These are phyloP conservation scores for Phrynocephalus forsythii DNA, from an alignment of 2,797 vertebrate genomes.

Conservation along the genomic window DNA sequence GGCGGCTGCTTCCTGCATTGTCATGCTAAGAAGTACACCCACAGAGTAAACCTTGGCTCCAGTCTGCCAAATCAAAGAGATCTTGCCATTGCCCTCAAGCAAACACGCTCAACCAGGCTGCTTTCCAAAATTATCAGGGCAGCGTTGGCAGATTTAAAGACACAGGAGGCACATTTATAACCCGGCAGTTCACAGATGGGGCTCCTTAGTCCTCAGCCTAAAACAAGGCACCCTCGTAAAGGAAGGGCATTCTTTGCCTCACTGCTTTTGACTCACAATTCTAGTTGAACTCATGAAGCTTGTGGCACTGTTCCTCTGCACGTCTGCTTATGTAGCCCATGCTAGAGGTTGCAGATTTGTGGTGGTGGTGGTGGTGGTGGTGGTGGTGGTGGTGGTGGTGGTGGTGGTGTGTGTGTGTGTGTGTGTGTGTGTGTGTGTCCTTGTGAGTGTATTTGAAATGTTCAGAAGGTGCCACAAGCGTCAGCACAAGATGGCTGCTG, in stretches of 20 bases:
- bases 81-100: constrained; percentile 63
- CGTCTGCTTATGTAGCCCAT: too few species aligned
- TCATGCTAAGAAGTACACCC: constrained; percentile 70
- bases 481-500: too few species aligned
- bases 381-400: too few species aligned
- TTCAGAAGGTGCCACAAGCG: too few species aligned
- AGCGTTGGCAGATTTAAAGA: constrained; percentile 59
- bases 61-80: constrained; percentile 69
- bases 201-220: not conserved
- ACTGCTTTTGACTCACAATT: not conserved
- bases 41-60: constrained; percentile 65
- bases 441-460: too few species aligned
- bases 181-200: not conserved
- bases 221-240: not conserved
- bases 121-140: constrained; percentile 60
- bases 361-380: too few species aligned
- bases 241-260: not conserved
- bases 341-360: too few species aligned
- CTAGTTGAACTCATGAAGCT: not conserved
- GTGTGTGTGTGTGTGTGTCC: too few species aligned
- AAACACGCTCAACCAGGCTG: constrained; percentile 64
- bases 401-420: too few species aligned
- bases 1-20: constrained; percentile 62
- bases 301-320: not conserved
- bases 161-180: constrained; percentile 27